Evolutionary conservation across 2,888 invertebrate species (phyloP), one percentile per base, ranked within the genome.

Genomic region (Pseudolycoriella hygida): DNA sequence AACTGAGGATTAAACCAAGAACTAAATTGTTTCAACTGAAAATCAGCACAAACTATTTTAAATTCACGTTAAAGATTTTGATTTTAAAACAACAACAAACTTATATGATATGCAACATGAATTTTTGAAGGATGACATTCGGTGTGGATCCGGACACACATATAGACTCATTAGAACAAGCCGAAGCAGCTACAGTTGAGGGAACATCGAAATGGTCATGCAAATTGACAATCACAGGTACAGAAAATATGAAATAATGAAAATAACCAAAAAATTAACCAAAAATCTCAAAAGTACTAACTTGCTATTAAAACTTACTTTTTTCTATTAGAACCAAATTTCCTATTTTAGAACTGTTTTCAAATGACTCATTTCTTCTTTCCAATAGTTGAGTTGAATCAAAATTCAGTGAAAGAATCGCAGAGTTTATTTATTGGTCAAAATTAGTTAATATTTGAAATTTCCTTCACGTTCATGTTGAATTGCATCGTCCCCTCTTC

Each of bases 161-260:
- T 79, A 87, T 90, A 74, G 90, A 90, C 80, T 87, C 87, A 72
- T 81, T 93, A 73, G 90, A 92, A 74, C 90, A 92, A 74, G 90
- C 92, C 67, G 88, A 94, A 76, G 85, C 84, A 75, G 84, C 88
- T 75, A 93, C 94, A 71, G 87, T 94, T 69, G 93, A 93, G 75
- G 94, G 94, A 72, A 94, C 93, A 64, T 93, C 93, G 70, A 93
- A 94, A 76, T 94, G 94, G 94, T 93, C 93, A 71, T 92, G 92
- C 82, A 94, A 94, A 83, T 90, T 94, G 77, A 92, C 92, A 71
- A 93, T 94, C 68, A 94, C 93, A 90, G 93, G 93, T 94, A 83
- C 59, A 57, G n/a, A n/a, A 25, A 25, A 25, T 25, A 25, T 6
- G 5, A 25, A 25, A 25, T 25, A 25, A 25, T 25, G 25, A 25